Base-by-base conservation (phyloP, 1,140 invertebrate species). In the Drosophila ambigua region DNA sequence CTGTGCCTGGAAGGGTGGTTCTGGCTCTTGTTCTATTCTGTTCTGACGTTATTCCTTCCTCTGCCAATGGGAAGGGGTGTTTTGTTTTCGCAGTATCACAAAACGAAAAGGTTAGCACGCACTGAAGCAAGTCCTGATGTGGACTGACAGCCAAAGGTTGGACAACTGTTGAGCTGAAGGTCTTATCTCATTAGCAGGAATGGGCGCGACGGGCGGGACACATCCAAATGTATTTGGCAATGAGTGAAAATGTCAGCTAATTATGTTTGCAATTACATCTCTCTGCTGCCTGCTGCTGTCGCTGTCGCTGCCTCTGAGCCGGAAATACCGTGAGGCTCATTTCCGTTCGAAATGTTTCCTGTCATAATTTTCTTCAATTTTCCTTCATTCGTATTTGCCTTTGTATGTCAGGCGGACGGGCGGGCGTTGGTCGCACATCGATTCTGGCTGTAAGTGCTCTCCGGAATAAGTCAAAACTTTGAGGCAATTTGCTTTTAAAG, bases 271-370 rank as follows among this genome's bases (percentile, higher is more conserved):
- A 67, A 8, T 31, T 31, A 31, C 31, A 11, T 13, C 9, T 39
- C 62, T 72, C 45, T 74, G 31, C 31, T n/a, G n/a, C n/a, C n/a
- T n/a, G n/a, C n/a, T 3, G 8, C 7, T 31, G 28, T 7, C 2
- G 2, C 8, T 9, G 31, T 7, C 28, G 15, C 41, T 61, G 52
- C 31, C 65, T 46, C 55, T 78, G 61, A 63, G 71, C 60, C 75
- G 83, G 83, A 88, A 88, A 66, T 63, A 54, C 45, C 67, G 53
- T 63, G 71, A 78, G 71, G 63, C 76, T 79, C 79, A 83, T 88
- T 88, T 88, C 83, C 83, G 83, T 66, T 87, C 35, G 45, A 67
- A 77, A 79, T 78, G 82, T 52, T 87, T 87, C 75, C 75, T 83
- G 83, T 79, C 83, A 88, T 85, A 78, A 85, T 85, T 82, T 53